phyloP scores from a whole-genome alignment of 2,113 vertebrate species.

The Shinisaurus crocodilurus region DNA sequence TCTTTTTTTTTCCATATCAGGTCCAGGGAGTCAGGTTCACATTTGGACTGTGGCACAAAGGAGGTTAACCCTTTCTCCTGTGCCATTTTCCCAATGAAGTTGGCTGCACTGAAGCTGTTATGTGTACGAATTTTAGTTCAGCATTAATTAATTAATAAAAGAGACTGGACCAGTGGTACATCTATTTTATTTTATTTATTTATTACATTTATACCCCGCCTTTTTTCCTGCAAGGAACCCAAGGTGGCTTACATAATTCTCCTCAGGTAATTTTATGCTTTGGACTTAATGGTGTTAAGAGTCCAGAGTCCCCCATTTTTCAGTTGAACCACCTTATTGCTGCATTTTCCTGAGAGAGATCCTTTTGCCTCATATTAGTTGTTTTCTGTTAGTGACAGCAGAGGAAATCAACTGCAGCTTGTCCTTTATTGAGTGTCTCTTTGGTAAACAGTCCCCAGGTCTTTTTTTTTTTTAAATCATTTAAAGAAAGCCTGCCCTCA shows the following conservation, averaged over 20 bases:
- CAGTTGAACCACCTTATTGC: too few relatives aligned
- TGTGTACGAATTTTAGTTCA: neutral
- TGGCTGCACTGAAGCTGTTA: neutral
- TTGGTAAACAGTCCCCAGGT: neutral
- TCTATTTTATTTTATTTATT: too few relatives aligned
- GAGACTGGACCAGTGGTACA: neutral
- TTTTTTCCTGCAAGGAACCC: too few relatives aligned
- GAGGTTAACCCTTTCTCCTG: neutral
- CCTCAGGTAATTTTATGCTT: neutral
- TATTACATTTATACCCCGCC: too few relatives aligned
- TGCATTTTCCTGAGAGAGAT: too few relatives aligned
- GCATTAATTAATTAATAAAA: neutral
- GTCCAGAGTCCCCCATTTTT: too few relatives aligned
- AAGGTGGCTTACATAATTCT: too few relatives aligned
- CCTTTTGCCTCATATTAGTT: neutral
- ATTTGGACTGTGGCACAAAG: neutral
- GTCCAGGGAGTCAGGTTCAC: neutral
- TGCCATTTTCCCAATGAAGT: neutral
- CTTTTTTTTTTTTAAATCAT: neutral
- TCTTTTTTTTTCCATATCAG: neutral
- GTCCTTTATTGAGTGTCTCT: neutral
- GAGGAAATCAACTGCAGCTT: conserved; percentile 6
- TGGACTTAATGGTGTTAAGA: neutral
- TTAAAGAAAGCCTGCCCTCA: neutral
- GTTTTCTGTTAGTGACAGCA: neutral